Base-by-base conservation (phyloP, 2,113 vertebrate genomes). In the Dicentrarchus labrax region DNA sequence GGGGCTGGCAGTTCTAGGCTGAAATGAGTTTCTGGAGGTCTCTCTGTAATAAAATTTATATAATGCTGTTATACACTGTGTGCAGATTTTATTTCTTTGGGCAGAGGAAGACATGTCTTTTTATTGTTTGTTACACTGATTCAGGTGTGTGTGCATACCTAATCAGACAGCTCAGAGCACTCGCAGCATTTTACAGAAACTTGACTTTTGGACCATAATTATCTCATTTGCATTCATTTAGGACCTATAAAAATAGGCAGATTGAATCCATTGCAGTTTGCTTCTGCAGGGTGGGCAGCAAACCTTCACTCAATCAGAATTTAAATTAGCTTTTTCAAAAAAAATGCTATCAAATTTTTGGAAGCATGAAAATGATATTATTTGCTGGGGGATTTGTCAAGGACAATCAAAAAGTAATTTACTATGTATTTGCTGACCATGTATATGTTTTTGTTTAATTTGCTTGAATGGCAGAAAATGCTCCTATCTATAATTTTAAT, bases 221-320 rank as follows among this genome's bases (percentile, higher is more conserved):
- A 59, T 78, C 68, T 84, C 2, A 83, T 89, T 87, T 86, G 59
- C 78, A 90, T 88, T 78, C 7, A 78, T 84, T 81, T 68, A 68
- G 11, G 4, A 72, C 51, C 62, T 64, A 54, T 84, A 54, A 78
- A 79, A 80, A 57, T 16, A 75, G 48, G 13, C 43, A n/a, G 62
- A 85, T 75, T 80, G 17, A 86, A 69, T 73, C 41, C 60, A 43
- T 62, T 64, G 69, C 59, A 76, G 50, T 80, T 72, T 83, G 30
- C 60, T 64, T 83, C 41, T 78, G 22, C 47, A 45, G 54, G 60
- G 60, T n/a, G 22, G 51, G 53, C 61, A 72, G 66, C 30, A 86
- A 77, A 86, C 76, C 65, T 39, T 54, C 47, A 75, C 56, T 62
- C 41, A 72, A 72, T 87, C 68, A 76, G 15, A 83, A 89, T 91